These are phyloP conservation scores for Takifugu bimaculatus DNA, from an alignment of 2,113 vertebrate species.

Conservation along the genomic window DNA sequence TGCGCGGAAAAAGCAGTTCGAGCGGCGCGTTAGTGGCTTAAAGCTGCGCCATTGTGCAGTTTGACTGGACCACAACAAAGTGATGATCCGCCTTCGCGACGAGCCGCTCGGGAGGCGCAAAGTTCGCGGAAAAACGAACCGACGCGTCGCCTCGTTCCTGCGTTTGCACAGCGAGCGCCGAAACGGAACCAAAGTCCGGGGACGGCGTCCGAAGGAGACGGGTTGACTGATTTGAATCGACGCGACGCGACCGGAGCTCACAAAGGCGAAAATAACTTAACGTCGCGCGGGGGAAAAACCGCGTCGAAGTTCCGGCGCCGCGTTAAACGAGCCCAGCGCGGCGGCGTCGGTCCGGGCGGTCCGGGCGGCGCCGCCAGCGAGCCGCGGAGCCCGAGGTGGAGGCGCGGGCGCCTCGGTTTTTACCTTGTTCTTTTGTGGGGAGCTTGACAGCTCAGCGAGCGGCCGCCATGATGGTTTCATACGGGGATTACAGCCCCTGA, in stretches of 20 bases:
- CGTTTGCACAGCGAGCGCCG: no score
- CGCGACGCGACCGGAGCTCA: conserved; percentile 52
- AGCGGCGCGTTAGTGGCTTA: neutral
- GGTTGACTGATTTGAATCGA: conserved; percentile 45
- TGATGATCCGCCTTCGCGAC: conserved; percentile 39
- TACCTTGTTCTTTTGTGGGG: conserved; percentile 64
- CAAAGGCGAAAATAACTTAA: conserved; percentile 51
- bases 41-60: conserved; percentile 51
- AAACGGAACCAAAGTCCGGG: neutral
- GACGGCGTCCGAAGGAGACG: neutral
- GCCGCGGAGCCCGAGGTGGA: neutral
- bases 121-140: neutral
- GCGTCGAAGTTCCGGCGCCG: conserved; percentile 39
- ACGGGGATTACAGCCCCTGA: conserved; percentile 70
- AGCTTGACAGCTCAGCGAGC: conserved; percentile 76
- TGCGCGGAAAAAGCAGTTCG: neutral
- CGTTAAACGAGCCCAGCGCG: neutral
- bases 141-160: no score
- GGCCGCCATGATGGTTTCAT: conserved; percentile 75
- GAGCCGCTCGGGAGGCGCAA: neutral
- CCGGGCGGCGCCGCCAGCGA: neutral
- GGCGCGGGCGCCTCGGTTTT: conserved; percentile 16
- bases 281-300: conserved; percentile 40
- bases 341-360: no score
- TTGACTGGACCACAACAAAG: conserved; percentile 65